Evolutionary conservation across 1,140 invertebrate genomes (phyloP), one percentile per base, ranked within the genome.

Genomic region (Agrilus planipennis): DNA sequence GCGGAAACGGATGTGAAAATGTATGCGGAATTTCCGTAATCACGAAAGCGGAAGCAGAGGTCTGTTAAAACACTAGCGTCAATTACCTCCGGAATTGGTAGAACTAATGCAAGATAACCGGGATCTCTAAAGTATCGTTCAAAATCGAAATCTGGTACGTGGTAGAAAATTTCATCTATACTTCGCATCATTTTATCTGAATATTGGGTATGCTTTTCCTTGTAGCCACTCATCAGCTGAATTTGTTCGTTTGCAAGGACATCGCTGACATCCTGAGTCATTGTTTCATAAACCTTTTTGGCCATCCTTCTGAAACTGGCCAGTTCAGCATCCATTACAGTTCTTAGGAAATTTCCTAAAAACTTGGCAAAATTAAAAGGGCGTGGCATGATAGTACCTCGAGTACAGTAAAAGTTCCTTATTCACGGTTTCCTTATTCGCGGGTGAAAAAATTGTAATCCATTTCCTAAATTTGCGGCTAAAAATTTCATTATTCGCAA

Each of bases 231-330:
- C 2, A 42, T 43, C 4, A 56, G 36, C 44, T 58, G 54, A n/a
- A 61, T 47, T 22, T 61, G 57, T 39, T 61, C 54, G 43, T 61
- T 61, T 2, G 53, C 48, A 9, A 61, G 38, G 4, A 61, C 59
- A 28, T 61, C 59, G 39, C 55, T 60, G 14, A 58, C 49, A 36
- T 61, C 59, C 44, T 61, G 49, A 0, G 55, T 57, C 53, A 60
- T 61, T 9, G 54, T 61, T 12, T 60, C 55, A 38, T 60, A 61
- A 11, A 61, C 49, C 42, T 51, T 54, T 16, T 45, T 50, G 2
- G 54, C 50, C n/a, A 55, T 35, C 28, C 41, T 54, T 22, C 50
- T 49, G 41, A 61, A 61, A 2, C 43, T 27, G 2, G 37, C 34
- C 14, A 60, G 16, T 29, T 61, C 57, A 4, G 55, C 51, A 2